Conservation (phyloP, 1,140 invertebrate species). For the Sycophila sp. region DNA sequence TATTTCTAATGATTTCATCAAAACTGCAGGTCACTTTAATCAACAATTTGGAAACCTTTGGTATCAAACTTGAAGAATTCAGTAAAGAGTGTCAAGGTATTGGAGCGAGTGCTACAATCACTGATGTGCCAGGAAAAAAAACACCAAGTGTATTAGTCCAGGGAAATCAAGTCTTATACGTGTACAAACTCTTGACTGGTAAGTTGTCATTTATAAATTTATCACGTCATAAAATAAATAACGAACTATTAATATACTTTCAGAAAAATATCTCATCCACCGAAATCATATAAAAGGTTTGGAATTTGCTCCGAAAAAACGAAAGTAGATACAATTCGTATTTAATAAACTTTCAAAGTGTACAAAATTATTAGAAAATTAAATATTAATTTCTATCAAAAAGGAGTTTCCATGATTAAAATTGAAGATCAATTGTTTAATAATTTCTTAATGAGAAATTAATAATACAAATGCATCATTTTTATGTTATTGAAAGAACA, state of each 20-base stretch:
- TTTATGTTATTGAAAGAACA: no score
- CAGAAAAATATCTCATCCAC: slow-evolving; percentile 74
- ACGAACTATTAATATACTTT: slow-evolving; percentile 44
- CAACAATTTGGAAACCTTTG: slow-evolving; percentile 86
- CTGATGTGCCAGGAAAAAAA: slow-evolving; percentile 78
- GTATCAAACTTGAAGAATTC: slow-evolving; percentile 82
- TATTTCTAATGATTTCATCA: not conserved
- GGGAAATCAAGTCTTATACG: slow-evolving; percentile 88
- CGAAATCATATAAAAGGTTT: slow-evolving; percentile 73
- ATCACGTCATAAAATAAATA: slow-evolving; percentile 2
- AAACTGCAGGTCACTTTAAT: slow-evolving; percentile 82
- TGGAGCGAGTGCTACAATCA: slow-evolving; percentile 86
- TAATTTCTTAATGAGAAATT: not conserved
- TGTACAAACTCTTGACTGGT: slow-evolving; percentile 79
- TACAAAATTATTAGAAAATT: not conserved
- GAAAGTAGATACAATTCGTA: slow-evolving; percentile 55
- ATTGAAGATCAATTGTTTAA: not conserved
- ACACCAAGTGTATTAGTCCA: slow-evolving; percentile 85
- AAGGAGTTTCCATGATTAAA: not conserved
- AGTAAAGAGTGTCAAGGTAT: slow-evolving; percentile 86
- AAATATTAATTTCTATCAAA: slow-evolving; percentile 4
- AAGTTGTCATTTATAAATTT: slow-evolving; percentile 39
- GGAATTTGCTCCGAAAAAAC: slow-evolving; percentile 74
- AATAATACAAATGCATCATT: no score
- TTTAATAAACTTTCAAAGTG: not conserved